Base-by-base conservation (phyloP, 2,888 invertebrate species). In the Orthosia incerta region DNA sequence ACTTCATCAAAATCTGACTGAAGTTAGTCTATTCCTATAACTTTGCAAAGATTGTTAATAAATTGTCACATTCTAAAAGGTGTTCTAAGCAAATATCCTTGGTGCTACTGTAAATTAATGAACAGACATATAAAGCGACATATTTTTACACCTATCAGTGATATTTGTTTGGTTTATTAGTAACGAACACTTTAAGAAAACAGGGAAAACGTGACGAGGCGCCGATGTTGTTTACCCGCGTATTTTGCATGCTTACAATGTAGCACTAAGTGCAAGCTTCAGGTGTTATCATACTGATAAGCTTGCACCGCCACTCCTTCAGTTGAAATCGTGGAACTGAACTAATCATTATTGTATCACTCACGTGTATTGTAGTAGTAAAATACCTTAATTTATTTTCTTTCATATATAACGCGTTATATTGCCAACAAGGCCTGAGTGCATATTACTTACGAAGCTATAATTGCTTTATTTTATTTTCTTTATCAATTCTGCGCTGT, bases 61-160 rank as follows among this genome's bases (percentile, higher is more conserved):
- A 39, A 23, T 53, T 53, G 48, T n/a, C 63, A 63, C 31, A 16
- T 51, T 46, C 46, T 16, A 62, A 48, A 50, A 50, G 18, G 18
- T 23, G n/a, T 20, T 20, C 4, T 20, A 61, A 11, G 18, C 39
- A 65, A 76, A 76, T 73, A 65, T 65, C 20, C 65, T 73, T 23
- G 39, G 15, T 51, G 39, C 16, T 46, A 53, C 26, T 62, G 53
- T 26, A 60, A 66, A 79, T 55, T 20, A 73, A 72, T n/a, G 18
- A 20, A 56, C 23, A 4, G 15, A 56, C 26, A 31, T 57, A 31
- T 18, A 56, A 20, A 80, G 56, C 46, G n/a, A 16, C n/a, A 65
- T 60, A 53, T 65, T 62, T 81, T 79, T 16, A 53, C 81, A 69
- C 46, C 45, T 76, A 57, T 26, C n/a, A 18, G 26, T 50, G 45